These are phyloP conservation scores for Thamnaconus septentrionalis DNA, from an alignment of 2,113 vertebrate species.

Conservation along the genomic window DNA sequence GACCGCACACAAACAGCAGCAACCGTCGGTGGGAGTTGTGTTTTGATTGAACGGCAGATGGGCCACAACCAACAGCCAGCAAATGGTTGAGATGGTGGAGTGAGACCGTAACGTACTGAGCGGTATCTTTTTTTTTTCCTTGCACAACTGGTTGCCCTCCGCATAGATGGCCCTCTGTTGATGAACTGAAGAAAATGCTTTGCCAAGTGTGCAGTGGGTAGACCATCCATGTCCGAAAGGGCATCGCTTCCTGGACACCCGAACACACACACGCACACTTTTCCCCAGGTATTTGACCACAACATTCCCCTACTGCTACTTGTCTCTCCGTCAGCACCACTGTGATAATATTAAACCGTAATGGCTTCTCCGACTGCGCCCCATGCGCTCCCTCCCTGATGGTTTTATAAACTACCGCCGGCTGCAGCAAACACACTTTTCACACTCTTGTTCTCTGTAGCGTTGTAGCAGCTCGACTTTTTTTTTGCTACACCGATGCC, in stretches of 20 bases:
- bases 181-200: slow-evolving; percentile 20
- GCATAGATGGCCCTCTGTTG: slow-evolving; percentile 1
- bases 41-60: slow-evolving; percentile 64
- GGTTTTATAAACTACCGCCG: background rate
- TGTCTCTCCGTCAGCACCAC: slow-evolving; percentile 20
- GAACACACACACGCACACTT: background rate
- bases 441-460: background rate
- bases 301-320: slow-evolving; percentile 26
- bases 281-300: slow-evolving; percentile 23
- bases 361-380: slow-evolving; percentile 28
- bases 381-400: slow-evolving; percentile 18
- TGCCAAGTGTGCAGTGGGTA: slow-evolving; percentile 17
- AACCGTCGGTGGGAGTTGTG: slow-evolving; percentile 49
- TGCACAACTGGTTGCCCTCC: slow-evolving; percentile 24
- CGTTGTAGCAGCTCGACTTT: background rate
- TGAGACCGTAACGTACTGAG: slow-evolving; percentile 19
- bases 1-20: slow-evolving; percentile 32
- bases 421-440: slow-evolving; percentile 1
- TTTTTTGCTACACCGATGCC: too few relatives aligned
- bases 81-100: slow-evolving; percentile 40
- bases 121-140: slow-evolving; percentile 35
- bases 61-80: slow-evolving; percentile 48
- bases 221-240: slow-evolving; percentile 9
- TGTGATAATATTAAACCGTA: slow-evolving; percentile 43
- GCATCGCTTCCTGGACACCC: background rate